Evolutionary conservation across 2,113 vertebrate species (phyloP).

Genomic region (Alouatta palliata): DNA sequence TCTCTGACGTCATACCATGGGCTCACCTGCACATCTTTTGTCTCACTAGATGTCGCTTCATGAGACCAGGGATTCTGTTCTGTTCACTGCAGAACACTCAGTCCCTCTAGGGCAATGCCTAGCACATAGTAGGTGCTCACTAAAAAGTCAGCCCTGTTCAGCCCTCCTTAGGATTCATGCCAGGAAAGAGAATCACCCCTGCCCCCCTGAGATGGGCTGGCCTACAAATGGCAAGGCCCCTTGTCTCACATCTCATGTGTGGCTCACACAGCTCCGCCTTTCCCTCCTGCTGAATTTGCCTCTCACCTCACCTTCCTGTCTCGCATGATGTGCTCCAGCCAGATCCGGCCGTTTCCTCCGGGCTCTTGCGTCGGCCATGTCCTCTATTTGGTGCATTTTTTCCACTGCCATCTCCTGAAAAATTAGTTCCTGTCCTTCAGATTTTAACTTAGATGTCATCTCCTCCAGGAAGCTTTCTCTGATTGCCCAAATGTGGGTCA

Average conservation of each 20-base stretch:
- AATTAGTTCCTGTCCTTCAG: not conserved
- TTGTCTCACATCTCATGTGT: not conserved
- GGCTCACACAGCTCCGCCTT: not conserved
- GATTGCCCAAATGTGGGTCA: not conserved
- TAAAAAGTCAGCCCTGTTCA: not conserved
- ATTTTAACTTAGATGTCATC: not conserved
- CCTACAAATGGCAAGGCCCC: not conserved
- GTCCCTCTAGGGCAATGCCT: not conserved
- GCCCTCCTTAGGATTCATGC: not conserved
- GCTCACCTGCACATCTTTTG: not conserved
- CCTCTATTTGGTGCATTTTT: not conserved
- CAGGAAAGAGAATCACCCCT: not conserved
- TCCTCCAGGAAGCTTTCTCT: not conserved
- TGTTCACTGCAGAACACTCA: not conserved
- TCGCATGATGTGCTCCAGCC: not conserved
- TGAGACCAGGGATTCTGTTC: not conserved
- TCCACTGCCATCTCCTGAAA: not conserved
- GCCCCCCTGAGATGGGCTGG: not conserved
- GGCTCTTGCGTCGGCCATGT: not conserved
- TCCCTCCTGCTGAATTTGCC: rapidly evolving
- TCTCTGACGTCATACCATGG: rapidly evolving
- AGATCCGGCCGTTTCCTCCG: not conserved
- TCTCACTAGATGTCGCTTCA: not conserved
- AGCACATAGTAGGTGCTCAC: not conserved
- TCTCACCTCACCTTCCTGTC: not conserved